Percentiles rank a stretch among this genome's conserved stretches.
Conservation (phyloP, 2,113 vertebrate genomes). For the Stictonetta naevosa region DNA sequence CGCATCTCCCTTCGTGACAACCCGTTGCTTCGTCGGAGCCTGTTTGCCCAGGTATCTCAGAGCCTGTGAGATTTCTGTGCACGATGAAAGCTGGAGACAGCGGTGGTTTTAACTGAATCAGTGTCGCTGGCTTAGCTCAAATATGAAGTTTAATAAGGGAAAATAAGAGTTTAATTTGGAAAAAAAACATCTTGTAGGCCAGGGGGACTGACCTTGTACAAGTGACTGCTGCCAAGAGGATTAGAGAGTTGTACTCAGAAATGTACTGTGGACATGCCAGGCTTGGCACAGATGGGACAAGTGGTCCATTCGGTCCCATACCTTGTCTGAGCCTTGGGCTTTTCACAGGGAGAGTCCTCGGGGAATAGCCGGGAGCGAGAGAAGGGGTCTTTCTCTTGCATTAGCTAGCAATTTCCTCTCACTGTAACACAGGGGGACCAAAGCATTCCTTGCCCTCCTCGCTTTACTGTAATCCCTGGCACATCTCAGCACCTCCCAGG, state of each 20-base stretch:
- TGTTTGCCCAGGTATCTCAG: neutral
- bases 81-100: neutral
- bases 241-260: neutral
- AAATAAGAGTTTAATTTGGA: conserved; percentile 46
- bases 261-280: neutral
- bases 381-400: neutral
- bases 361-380: neutral
- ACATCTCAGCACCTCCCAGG: neutral
- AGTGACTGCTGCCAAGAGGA: conserved; percentile 36
- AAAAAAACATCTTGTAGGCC: neutral
- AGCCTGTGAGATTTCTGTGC: neutral
- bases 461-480: neutral
- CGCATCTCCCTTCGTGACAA: neutral
- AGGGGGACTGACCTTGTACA: neutral
- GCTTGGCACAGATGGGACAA: neutral
- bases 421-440: neutral
- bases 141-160: conserved; percentile 45
- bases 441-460: neutral
- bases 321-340: neutral
- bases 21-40: neutral
- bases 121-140: conserved; percentile 14
- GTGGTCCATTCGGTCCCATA: neutral
- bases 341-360: neutral
- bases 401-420: neutral
- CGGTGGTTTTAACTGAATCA: conserved; percentile 9